phyloP scores from a whole-genome alignment of 2,888 invertebrate species.

The Eugnorisma glareosa region DNA sequence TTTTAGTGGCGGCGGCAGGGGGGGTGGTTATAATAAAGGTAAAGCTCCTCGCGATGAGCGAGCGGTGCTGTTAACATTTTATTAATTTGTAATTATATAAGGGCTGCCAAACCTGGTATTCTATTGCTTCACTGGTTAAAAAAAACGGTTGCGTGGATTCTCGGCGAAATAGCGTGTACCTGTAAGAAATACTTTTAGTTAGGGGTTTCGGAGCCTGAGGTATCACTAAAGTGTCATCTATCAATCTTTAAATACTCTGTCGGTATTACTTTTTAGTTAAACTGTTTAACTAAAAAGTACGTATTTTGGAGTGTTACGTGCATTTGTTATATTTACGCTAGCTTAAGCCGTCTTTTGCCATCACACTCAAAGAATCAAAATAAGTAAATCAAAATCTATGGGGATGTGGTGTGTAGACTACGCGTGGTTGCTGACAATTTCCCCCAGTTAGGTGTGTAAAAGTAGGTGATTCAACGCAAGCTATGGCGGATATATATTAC shows the following conservation, averaged over 20 bases:
- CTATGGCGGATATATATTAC: slow-evolving; percentile 17
- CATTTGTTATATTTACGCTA: slow-evolving; percentile 19
- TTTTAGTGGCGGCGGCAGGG: slow-evolving; percentile 98
- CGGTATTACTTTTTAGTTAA: slow-evolving; percentile 23
- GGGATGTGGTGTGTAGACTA: slow-evolving; percentile 35
- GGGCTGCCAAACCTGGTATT: slow-evolving; percentile 88
- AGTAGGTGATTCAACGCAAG: slow-evolving; percentile 34
- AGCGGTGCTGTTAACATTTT: slow-evolving; percentile 94
- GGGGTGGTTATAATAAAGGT: slow-evolving; percentile 99
- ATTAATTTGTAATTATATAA: slow-evolving; percentile 86
- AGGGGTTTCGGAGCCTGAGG: slow-evolving; percentile 21
- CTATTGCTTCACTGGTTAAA: slow-evolving; percentile 69
- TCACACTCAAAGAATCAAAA: slow-evolving; percentile 44
- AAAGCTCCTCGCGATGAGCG: slow-evolving; percentile 95
- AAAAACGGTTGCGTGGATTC: slow-evolving; percentile 41
- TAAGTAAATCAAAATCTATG: slow-evolving; percentile 39
- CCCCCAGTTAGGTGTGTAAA: slow-evolving; percentile 16
- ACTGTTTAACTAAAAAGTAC: slow-evolving; percentile 5
- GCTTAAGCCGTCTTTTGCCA: slow-evolving; percentile 24
- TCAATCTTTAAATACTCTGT: slow-evolving; percentile 2
- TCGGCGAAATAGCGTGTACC: slow-evolving; percentile 28
- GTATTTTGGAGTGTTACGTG: slow-evolving; percentile 8
- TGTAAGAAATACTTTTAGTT: slow-evolving; percentile 23
- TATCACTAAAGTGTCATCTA: slow-evolving; percentile 19
- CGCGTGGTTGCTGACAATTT: slow-evolving; percentile 34